phyloP scores from a whole-genome alignment of 2,113 vertebrate species.

The Raja brachyura region DNA sequence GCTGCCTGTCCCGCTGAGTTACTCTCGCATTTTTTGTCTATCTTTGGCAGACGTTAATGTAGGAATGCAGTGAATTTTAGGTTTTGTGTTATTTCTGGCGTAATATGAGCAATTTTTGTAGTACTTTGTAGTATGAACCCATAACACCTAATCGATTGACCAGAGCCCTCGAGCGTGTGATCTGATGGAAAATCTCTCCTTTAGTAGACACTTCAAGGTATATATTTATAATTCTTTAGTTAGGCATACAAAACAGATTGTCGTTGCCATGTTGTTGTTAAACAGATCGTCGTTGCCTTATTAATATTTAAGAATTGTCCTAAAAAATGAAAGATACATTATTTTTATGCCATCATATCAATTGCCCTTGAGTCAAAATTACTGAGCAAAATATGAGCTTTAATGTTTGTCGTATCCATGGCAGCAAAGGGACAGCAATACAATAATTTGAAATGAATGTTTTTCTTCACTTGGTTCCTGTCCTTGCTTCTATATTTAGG shows the following conservation, averaged over 20 bases:
- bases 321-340: background rate
- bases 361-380: background rate
- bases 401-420: background rate
- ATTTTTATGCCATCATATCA: background rate
- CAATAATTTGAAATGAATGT: background rate
- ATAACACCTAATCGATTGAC: too few species aligned
- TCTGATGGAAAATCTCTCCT: background rate
- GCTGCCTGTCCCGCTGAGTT: too few species aligned
- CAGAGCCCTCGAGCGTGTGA: too few species aligned
- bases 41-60: too few species aligned
- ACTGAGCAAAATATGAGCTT: background rate
- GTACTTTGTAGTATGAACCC: too few species aligned
- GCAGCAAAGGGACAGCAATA: background rate
- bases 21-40: too few species aligned
- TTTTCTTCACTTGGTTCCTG: background rate
- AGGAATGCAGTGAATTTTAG: too few species aligned
- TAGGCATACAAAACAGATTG: background rate
- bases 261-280: background rate
- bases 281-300: background rate
- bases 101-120: too few species aligned
- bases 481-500: too few species aligned
- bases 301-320: too few species aligned
- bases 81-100: too few species aligned
- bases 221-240: background rate
- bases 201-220: background rate